Evolutionary conservation across 2,797 vertebrate species (phyloP).

Genomic region (Acanthurus lineatus): DNA sequence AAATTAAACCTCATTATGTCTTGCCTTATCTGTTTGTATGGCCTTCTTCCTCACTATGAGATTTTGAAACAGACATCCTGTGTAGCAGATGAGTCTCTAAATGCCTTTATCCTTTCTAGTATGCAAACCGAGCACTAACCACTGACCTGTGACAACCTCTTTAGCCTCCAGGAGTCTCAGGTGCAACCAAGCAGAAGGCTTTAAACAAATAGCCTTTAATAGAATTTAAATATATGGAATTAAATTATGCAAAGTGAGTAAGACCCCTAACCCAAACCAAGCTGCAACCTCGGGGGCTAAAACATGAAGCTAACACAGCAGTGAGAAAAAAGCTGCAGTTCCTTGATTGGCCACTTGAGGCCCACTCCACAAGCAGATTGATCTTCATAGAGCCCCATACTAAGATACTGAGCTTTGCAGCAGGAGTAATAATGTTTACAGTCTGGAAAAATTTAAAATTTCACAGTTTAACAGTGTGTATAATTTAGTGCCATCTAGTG

Average conservation of each 20-base stretch:
- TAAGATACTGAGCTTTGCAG: too few relatives aligned
- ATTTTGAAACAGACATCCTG: not conserved
- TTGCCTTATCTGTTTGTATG: not conserved
- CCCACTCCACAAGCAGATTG: too few relatives aligned
- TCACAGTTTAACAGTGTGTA: too few relatives aligned
- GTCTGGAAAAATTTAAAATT: too few relatives aligned
- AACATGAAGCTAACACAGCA: too few relatives aligned
- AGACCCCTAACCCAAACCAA: constrained; percentile 38
- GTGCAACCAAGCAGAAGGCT: constrained; percentile 69
- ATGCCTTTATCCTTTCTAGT: constrained; percentile 42
- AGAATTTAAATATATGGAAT: constrained; percentile 68
- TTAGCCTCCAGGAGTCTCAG: constrained; percentile 59
- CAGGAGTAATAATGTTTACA: too few relatives aligned
- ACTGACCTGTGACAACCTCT: constrained; percentile 64
- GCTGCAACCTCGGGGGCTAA: too few relatives aligned
- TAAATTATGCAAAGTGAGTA: constrained; percentile 58
- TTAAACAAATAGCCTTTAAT: constrained; percentile 67
- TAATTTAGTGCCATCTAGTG: too few relatives aligned
- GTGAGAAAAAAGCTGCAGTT: too few relatives aligned
- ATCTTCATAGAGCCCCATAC: too few relatives aligned
- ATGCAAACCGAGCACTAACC: constrained; percentile 26
- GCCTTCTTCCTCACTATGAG: not conserved
- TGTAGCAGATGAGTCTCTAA: not conserved
- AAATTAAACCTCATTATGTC: not conserved
- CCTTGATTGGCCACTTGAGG: too few relatives aligned